phyloP scores from a whole-genome alignment of 2,113 vertebrate species.

The Tichodroma muraria region DNA sequence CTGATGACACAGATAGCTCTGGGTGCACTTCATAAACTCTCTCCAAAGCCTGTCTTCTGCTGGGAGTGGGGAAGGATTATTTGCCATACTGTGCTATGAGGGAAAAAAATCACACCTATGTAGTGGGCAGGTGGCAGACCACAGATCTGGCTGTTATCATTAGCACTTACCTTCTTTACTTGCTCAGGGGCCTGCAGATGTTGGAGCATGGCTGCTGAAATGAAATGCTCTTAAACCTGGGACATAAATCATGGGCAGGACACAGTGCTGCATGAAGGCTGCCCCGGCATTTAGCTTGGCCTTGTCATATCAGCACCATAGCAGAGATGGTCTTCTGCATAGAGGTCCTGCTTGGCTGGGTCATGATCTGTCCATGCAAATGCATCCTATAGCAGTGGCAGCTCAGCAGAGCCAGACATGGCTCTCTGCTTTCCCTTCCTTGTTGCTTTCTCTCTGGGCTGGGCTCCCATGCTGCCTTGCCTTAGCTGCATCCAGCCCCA shows the following conservation, averaged over 20 bases:
- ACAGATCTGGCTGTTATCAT: background rate
- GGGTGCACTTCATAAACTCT: rapidly evolving
- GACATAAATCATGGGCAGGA: background rate
- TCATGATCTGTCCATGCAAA: background rate
- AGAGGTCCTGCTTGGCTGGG: background rate
- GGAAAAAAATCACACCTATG: background rate
- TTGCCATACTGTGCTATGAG: background rate
- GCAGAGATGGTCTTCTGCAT: background rate
- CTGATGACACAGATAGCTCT: rapidly evolving
- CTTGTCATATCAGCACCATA: background rate
- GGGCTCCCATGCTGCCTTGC: background rate
- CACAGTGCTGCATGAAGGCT: rapidly evolving
- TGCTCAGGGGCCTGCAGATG: background rate
- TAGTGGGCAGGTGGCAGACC: background rate
- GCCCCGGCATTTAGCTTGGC: background rate
- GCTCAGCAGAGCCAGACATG: background rate
- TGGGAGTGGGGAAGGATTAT: background rate
- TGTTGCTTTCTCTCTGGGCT: background rate
- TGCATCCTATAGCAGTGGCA: background rate
- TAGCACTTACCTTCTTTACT: background rate
- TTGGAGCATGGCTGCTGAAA: background rate
- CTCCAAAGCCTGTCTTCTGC: background rate
- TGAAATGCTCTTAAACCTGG: background rate
- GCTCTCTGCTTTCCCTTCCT: background rate
- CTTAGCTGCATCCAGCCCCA: background rate